phyloP scores from a whole-genome alignment of 2,113 vertebrate genomes.

The Gobiocypris rarus region DNA sequence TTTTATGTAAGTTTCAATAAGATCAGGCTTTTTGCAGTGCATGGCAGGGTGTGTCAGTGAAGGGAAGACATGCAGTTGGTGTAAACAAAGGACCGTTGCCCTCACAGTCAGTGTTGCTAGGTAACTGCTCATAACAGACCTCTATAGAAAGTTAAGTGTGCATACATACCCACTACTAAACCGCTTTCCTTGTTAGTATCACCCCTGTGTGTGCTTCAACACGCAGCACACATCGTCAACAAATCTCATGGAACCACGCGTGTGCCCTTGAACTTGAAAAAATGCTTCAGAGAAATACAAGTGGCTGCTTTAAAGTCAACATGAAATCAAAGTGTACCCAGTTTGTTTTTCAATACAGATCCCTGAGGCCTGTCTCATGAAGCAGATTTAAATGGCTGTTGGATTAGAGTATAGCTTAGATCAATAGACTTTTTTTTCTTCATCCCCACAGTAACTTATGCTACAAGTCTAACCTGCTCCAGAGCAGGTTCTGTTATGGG shows the following conservation, averaged over 20 bases:
- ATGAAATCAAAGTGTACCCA: background rate
- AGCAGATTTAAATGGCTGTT: background rate
- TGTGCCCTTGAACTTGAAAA: slow-evolving; percentile 9
- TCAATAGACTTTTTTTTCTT: background rate
- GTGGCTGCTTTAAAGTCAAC: slow-evolving; percentile 18
- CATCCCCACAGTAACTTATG: too few species aligned
- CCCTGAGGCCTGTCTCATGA: background rate
- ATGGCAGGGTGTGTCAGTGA: background rate
- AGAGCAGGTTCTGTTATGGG: too few species aligned
- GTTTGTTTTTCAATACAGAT: background rate
- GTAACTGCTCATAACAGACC: slow-evolving; percentile 9
- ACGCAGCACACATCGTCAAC: background rate
- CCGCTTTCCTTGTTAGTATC: slow-evolving; percentile 2
- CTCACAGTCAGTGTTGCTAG: slow-evolving; percentile 5
- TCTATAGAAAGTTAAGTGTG: slow-evolving; percentile 20
- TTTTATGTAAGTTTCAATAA: slow-evolving; percentile 12
- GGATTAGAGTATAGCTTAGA: background rate
- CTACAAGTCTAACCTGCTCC: too few species aligned
- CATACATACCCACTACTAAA: slow-evolving; percentile 4
- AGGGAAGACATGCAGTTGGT: slow-evolving; percentile 1
- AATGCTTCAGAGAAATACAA: background rate
- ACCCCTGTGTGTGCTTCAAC: slow-evolving; percentile 11
- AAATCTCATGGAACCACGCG: background rate
- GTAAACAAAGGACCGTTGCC: background rate
- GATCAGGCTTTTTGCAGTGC: background rate